Percentiles rank a stretch among this genome's conserved stretches.
Evolutionary conservation across 2,888 invertebrate genomes (phyloP).

Genomic region (Eupithecia inturbata): DNA sequence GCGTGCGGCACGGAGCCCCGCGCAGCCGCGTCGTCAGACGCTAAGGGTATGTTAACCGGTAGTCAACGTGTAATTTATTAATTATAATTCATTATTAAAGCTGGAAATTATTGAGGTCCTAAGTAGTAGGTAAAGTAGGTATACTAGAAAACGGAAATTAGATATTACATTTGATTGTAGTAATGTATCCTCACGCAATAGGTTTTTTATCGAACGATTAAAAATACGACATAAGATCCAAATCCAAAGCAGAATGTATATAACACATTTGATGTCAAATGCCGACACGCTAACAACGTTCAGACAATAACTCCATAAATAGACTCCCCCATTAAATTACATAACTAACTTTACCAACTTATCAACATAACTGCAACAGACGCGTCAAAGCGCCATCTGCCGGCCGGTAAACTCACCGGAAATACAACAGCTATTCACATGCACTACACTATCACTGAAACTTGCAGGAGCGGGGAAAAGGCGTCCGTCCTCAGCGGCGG

Average conservation of each 20-base stretch:
- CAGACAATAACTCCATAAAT: constrained; percentile 9
- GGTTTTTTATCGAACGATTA: neutral
- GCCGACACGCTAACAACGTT: neutral
- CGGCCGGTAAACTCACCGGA: constrained; percentile 48
- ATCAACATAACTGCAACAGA: constrained; percentile 66
- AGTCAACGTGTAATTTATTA: too few species aligned
- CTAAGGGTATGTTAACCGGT: neutral
- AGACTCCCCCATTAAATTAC: constrained; percentile 10
- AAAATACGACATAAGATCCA: neutral
- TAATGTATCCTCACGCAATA: neutral
- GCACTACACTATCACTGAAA: constrained; percentile 37
- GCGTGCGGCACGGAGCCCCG: neutral
- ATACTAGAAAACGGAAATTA: neutral
- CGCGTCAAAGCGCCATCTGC: constrained; percentile 72
- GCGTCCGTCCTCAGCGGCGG: constrained; percentile 56
- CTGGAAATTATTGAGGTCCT: neutral
- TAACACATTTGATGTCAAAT: neutral
- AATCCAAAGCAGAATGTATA: constrained; percentile 2
- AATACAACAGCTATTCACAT: constrained; percentile 31
- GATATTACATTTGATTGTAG: neutral
- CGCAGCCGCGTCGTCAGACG: neutral
- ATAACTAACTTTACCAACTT: constrained; percentile 26
- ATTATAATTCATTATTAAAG: too few species aligned
- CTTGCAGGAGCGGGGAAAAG: constrained; percentile 23
- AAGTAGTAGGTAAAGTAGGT: too few species aligned